Evolutionary conservation across 1,140 invertebrate species (phyloP).

Genomic region (Diploscapter pachys): DNA sequence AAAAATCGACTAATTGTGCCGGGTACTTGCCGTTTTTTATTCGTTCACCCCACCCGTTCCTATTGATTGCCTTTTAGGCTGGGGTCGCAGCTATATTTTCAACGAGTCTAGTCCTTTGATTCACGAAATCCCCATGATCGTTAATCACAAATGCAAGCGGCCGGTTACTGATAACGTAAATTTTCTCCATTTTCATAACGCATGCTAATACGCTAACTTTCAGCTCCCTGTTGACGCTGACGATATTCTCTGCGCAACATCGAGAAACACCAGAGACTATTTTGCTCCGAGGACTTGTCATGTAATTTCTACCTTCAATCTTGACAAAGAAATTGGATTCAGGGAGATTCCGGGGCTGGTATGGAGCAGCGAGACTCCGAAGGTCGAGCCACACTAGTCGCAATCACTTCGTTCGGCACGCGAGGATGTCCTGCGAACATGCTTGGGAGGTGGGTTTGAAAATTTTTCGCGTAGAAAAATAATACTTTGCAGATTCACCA

Average conservation of each 20-base stretch:
- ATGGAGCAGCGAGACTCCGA: conserved; percentile 34
- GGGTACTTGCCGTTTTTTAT: conserved; percentile 11
- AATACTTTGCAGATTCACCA: too few relatives aligned
- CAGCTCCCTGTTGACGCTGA: conserved; percentile 31
- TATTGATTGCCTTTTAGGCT: neutral
- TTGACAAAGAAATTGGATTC: conserved; percentile 5
- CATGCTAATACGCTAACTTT: too few relatives aligned
- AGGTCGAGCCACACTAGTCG: conserved; percentile 34
- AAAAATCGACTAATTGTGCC: conserved; percentile 12
- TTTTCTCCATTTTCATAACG: too few relatives aligned
- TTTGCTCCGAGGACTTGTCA: conserved; percentile 38
- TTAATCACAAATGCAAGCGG: conserved; percentile 33
- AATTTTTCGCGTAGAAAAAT: too few relatives aligned
- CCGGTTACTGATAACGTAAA: conserved; percentile 33
- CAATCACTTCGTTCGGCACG: conserved; percentile 44
- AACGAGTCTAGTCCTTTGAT: conserved; percentile 33
- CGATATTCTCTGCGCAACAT: conserved; percentile 45
- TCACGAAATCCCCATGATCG: conserved; percentile 43
- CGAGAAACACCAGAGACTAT: conserved; percentile 37
- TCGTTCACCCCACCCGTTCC: neutral
- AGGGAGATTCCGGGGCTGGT: conserved; percentile 44
- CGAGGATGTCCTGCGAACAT: conserved; percentile 43
- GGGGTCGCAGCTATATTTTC: conserved; percentile 6
- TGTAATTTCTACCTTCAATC: neutral
- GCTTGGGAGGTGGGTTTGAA: conserved; percentile 30